A percentile compares a stretch with the other conserved stretches of the same genome.
phyloP scores from a whole-genome alignment of 2,797 vertebrate genomes.

The Ciconia nigra region DNA sequence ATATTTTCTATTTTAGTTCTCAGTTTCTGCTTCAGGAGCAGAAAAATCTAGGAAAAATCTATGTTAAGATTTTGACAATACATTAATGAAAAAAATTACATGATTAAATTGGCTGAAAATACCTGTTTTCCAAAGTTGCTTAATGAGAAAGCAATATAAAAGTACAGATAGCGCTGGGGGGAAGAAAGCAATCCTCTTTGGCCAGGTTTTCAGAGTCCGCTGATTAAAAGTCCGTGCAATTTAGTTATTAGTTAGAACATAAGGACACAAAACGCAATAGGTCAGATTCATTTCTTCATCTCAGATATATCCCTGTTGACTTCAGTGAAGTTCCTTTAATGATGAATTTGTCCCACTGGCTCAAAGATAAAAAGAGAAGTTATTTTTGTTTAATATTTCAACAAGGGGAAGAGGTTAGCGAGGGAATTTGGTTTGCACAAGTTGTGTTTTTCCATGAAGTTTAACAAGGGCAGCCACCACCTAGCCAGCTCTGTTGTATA shows the following conservation, averaged over 20 bases:
- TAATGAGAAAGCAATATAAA: neutral
- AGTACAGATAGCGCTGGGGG: neutral
- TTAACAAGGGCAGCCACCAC: conserved; percentile 62
- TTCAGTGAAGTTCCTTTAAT: conserved; percentile 57
- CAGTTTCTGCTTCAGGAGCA: neutral
- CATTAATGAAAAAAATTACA: too few species aligned
- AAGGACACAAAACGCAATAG: conserved; percentile 6
- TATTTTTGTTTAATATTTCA: conserved; percentile 75
- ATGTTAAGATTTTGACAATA: neutral
- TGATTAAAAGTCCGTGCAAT: neutral
- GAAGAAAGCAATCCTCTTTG: neutral
- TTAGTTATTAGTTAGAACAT: conserved; percentile 31
- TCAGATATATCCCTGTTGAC: conserved; percentile 49
- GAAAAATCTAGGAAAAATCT: neutral
- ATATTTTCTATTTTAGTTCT: neutral
- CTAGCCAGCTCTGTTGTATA: conserved; percentile 53
- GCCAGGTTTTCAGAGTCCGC: neutral
- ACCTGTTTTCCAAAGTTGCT: neutral
- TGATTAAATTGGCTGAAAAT: neutral
- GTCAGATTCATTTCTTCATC: conserved; percentile 52
- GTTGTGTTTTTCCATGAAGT: conserved; percentile 64
- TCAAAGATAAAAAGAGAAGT: conserved; percentile 67
- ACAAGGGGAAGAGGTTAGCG: conserved; percentile 69
- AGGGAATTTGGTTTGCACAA: conserved; percentile 60
- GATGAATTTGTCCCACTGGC: conserved; percentile 60